These are phyloP conservation scores for Callaeas wilsoni DNA, from an alignment of 2,113 vertebrate genomes.

Conservation along the genomic window DNA sequence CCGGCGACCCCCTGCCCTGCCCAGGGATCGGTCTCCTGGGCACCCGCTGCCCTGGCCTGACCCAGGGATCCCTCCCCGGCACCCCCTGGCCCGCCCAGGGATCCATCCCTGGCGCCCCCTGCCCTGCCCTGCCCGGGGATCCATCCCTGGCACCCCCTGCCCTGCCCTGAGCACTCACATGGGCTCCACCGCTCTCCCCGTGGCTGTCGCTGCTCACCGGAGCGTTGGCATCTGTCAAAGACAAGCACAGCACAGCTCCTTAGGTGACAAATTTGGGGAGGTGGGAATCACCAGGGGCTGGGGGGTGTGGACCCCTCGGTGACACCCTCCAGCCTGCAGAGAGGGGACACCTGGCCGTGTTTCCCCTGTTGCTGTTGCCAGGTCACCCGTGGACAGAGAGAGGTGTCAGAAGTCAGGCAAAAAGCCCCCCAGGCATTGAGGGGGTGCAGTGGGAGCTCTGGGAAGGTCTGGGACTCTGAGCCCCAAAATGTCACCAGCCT, in stretches of 20 bases:
- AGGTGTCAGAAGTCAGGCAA: not conserved
- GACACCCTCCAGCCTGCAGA: not conserved
- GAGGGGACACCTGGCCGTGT: accelerated
- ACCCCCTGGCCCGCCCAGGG: not conserved
- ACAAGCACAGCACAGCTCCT: not conserved
- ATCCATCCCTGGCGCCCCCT: not conserved
- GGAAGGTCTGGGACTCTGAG: not conserved
- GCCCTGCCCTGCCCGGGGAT: not conserved
- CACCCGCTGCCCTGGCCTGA: not conserved
- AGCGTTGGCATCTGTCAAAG: not conserved
- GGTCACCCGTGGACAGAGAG: accelerated
- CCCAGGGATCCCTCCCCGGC: too few relatives aligned
- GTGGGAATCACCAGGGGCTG: not conserved
- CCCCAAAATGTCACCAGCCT: not conserved
- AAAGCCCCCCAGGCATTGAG: accelerated
- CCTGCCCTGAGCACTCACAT: not conserved
- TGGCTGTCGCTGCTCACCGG: not conserved
- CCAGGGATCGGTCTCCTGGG: not conserved
- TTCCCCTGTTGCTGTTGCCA: accelerated
- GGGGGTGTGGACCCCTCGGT: accelerated
- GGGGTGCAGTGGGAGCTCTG: not conserved
- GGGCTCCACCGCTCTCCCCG: not conserved
- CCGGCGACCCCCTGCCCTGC: too few relatives aligned
- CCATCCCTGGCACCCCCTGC: accelerated
- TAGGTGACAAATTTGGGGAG: accelerated